Conservation (phyloP, 2,797 vertebrate species). For the Phylloscopus collybita region DNA sequence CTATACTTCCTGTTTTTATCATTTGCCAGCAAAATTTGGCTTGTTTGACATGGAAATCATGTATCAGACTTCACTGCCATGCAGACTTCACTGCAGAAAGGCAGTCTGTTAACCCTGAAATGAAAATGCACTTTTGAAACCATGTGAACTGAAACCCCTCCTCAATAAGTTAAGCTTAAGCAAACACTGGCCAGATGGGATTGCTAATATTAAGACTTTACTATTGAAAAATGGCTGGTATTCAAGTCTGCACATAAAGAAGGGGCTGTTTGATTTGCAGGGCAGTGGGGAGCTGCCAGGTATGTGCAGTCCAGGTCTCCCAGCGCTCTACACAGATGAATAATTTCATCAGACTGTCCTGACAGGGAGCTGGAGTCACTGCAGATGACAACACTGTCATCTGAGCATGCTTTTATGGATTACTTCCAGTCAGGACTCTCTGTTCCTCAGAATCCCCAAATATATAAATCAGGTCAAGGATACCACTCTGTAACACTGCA, state of each 20-base stretch:
- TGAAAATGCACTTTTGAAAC: neutral
- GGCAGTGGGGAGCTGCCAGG: neutral
- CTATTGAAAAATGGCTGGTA: neutral
- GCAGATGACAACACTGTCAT: neutral
- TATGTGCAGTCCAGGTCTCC: neutral
- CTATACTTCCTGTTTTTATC: slow-evolving; percentile 12
- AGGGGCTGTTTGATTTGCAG: neutral
- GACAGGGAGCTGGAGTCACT: neutral
- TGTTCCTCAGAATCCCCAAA: neutral
- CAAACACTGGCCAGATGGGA: neutral
- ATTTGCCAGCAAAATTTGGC: neutral
- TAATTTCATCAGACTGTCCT: neutral
- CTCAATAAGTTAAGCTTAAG: neutral
- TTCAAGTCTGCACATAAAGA: neutral
- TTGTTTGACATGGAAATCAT: slow-evolving; percentile 4
- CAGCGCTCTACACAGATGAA: neutral
- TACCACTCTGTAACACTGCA: neutral
- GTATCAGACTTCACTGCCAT: neutral
- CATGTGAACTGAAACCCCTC: neutral
- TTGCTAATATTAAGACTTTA: slow-evolving; percentile 10
- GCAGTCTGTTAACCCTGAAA: slow-evolving; percentile 2
- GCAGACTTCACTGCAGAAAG: neutral
- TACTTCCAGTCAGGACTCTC: slow-evolving; percentile 7
- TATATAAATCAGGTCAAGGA: neutral
- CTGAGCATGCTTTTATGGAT: neutral